Evolutionary conservation across 2,113 vertebrate species (phyloP), one percentile per base, ranked within the genome.

Genomic region (Corythaixoides concolor): DNA sequence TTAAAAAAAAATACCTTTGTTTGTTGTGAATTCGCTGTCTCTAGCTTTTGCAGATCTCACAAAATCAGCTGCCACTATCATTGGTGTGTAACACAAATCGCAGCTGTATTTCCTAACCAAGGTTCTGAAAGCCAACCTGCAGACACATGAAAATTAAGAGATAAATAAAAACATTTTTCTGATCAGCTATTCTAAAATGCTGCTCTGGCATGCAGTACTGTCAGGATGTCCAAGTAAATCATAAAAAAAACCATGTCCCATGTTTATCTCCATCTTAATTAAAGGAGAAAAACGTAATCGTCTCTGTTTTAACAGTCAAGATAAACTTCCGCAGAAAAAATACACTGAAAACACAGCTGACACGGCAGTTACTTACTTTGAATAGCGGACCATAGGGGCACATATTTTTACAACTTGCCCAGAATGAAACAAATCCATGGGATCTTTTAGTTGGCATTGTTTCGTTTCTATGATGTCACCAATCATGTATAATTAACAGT

Each of bases 1-100:
- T 60, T 50, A 11, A 64, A 84, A 80, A 47, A 37, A 32, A 93
- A 50, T 98, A 99, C 99, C 97, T 96, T 98, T 97, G 87, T 98
- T 99, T 66, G 99, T 99, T n/a, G 99, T 99, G 97, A 99, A 99
- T 98, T 99, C 99, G 45, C 98, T 99, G 98, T 99, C 98, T 98
- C 99, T 99, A 84, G 99, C 99, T 98, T 99, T 99, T 74, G 98
- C 87, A 77, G 99, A 99, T 91, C 98, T 98, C 97, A 99, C 97
- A 97, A 99, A 99, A 97, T 99, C 99, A 68, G 98, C 97, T 20
- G 99, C 99, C 85, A 99, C 98, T 58, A 99, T 99, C 99, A 99
- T 99, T 22, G 99, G 99, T 9, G 99, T 99, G 77, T 99, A 99
- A 97, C 99, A 99, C 55, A 99, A 96, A 90, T 99, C 99, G 32